A percentile compares a stretch with the other conserved stretches of the same genome.
Conservation (phyloP, 2,113 vertebrate species). For the Lepidothrix coronata region DNA sequence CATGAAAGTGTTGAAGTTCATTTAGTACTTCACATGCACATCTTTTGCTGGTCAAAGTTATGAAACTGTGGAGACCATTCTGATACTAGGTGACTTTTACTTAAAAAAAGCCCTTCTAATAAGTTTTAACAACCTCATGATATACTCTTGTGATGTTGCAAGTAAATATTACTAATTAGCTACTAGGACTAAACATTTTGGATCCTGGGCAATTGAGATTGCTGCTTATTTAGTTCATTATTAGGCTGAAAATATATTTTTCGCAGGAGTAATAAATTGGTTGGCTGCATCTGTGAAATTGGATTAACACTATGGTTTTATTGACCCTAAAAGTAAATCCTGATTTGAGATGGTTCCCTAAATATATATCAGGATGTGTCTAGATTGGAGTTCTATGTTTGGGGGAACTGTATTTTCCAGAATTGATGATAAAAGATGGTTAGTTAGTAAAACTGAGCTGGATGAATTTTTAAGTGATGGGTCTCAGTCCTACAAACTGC, state of each 20-base stretch:
- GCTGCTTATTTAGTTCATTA: neutral
- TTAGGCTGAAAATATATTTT: neutral
- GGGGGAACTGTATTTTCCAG: neutral
- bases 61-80: neutral
- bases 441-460: neutral
- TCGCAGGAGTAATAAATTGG: neutral
- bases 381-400: neutral
- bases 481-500: neutral
- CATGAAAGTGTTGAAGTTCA: neutral
- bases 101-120: neutral
- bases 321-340: neutral
- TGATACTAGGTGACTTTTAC: neutral
- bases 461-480: neutral
- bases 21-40: neutral
- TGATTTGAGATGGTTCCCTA: neutral
- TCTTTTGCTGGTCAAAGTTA: neutral
- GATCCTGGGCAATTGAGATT: neutral
- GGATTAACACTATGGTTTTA: constrained; percentile 2
- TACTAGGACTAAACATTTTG: neutral
- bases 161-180: neutral
- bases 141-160: neutral
- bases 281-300: neutral
- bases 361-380: neutral
- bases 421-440: neutral
- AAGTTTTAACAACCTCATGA: neutral